Evolutionary conservation across 2,113 vertebrate species (phyloP), one percentile per base, ranked within the genome.

Genomic region (Pao palembangensis): DNA sequence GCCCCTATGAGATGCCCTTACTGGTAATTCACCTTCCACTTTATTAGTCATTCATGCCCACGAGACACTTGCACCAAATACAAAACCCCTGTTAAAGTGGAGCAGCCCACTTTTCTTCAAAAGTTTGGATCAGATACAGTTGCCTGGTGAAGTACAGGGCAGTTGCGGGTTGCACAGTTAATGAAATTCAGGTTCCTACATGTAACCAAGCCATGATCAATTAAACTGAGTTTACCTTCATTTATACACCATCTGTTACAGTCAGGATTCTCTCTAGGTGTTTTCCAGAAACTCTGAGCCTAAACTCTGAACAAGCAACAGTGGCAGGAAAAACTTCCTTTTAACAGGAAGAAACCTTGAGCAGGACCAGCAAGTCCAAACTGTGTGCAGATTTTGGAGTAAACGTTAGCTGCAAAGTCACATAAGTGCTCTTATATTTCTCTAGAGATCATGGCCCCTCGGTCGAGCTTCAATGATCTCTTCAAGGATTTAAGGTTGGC

Each of bases 11-110:
- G 73, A 73, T 61, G 51, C 41, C 41, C 10, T 62, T 72, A 69
- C 67, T 70, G 69, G 51, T 52, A 62, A 48, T 59, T 52, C 18
- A 75, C 58, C 64, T 76, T 68, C 56, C 55, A 49, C 41, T 59
- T 84, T 54, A 75, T 76, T 69, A 81, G 67, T 68, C 71, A 63
- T 71, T 76, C 34, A 79, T 67, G 52, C 79, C 73, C 48, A 49
- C 28, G 16, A 55, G 53, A 61, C 62, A 50, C 48, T 61, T 50
- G 65, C 23, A 53, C 63, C 19, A 47, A 51, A 58, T 54, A 67
- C 47, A 54, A 55, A 59, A 69, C 60, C 71, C 55, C 38, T 34
- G 52, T 55, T 61, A 58, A 76, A 67, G 69, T 50, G 41, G 59
- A 75, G 49, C 25, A 52, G 23, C 43, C 63, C 50, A 60, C 58